Base-by-base conservation (phyloP, 2,113 vertebrate genomes). In the Eurystomus gularis region DNA sequence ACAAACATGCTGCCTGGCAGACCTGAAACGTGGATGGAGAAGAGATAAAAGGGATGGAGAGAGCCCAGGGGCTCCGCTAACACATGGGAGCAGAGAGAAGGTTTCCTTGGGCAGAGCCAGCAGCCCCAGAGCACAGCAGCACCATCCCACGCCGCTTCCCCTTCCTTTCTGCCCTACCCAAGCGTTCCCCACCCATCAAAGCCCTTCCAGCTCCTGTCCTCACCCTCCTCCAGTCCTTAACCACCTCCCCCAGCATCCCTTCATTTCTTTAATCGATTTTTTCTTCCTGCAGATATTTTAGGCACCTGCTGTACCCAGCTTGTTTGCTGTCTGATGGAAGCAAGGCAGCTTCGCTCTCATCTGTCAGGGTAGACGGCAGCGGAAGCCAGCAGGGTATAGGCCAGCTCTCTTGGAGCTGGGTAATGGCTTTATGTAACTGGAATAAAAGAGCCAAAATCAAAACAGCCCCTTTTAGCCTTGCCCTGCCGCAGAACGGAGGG, bases 371-470 rank as follows among this genome's bases (percentile, higher is more conserved):
- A 35, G 83, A 65, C 3, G 19, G 25, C 18, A 87, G 39, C 20
- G 1, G 3, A 44, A 87, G 82, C 81, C 82, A 71, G 95, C 60
- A 42, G 90, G 28, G 64, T 61, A 49, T 3, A 19, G 84, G 37
- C 89, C 81, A 54, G 84, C 68, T 52, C 68, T 58, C 55, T 44
- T 61, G 26, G 84, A 91, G 91, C 62, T 83, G 71, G 70, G 44
- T 51, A 52, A 72, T 77, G 77, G 83, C 83, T 89, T 93, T 84
- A 75, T 44, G 24, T 87, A 87, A 93, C 77, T 52, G 35, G 31
- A 78, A 58, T 29, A 44, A 39, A 80, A 70, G 76, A 94, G 64
- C 37, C 69, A 70, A 58, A 87, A 71, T 60, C 17, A 42, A 39
- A 35, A 44, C 39, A 51, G 28, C 73, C 76, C n/a, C 54, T 82